Evolutionary conservation across 64 coral and sea anemone species (phyloP).

Genomic region (Catalaphyllia jardinei): DNA sequence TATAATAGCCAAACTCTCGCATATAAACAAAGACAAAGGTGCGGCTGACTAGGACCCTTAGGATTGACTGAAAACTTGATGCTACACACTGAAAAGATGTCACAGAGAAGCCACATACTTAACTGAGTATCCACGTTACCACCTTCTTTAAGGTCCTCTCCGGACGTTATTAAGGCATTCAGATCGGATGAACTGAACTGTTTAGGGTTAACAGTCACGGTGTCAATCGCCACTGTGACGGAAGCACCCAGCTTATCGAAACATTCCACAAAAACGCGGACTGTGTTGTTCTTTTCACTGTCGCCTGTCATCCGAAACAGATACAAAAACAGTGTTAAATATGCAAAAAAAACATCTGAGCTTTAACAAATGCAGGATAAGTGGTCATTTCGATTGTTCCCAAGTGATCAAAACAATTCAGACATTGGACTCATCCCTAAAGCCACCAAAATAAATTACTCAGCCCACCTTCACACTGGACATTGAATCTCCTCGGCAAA

Average conservation of each 20-base stretch:
- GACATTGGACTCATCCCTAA: too few species aligned
- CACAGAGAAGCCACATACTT: neutral
- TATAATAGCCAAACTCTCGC: too few species aligned
- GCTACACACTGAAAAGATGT: neutral
- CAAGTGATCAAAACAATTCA: too few species aligned
- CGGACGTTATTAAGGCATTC: neutral
- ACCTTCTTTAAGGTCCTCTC: neutral
- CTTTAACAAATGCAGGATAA: too few species aligned
- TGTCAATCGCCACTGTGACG: neutral
- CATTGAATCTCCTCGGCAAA: too few species aligned
- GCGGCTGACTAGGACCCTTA: too few species aligned
- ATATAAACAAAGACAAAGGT: too few species aligned
- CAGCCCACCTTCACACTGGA: too few species aligned
- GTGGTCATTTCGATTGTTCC: too few species aligned
- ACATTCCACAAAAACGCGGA: constrained; percentile 21
- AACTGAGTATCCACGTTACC: neutral
- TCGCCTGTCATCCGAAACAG: constrained; percentile 18
- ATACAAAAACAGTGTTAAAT: neutral
- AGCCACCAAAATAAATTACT: too few species aligned
- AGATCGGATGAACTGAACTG: neutral
- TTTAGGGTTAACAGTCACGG: constrained; percentile 24
- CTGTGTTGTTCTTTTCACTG: neutral
- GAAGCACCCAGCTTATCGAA: constrained; percentile 15
- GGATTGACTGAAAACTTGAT: too few species aligned
- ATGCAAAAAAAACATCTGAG: neutral